Evolutionary conservation across 2,113 vertebrate species (phyloP).

Genomic region (Callipepla californica): DNA sequence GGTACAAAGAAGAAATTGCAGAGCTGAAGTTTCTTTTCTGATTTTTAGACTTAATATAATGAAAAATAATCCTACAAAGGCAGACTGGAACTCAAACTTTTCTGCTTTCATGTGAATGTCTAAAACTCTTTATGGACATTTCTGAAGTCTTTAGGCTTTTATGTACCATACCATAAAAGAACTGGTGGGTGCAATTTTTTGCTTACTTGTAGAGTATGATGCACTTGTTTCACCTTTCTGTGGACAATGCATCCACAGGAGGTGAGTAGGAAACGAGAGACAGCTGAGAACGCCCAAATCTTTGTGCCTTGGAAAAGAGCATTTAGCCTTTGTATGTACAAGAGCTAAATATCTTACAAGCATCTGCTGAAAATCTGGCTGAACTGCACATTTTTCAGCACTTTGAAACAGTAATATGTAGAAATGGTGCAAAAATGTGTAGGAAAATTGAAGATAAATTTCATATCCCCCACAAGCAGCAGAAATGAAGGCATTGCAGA

Average conservation of each 20-base stretch:
- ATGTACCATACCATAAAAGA: not conserved
- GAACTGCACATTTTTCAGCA: not conserved
- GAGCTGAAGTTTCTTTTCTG: not conserved
- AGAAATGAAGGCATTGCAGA: conserved; percentile 4
- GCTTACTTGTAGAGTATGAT: not conserved
- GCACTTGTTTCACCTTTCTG: not conserved
- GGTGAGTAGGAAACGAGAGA: not conserved
- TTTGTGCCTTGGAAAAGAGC: not conserved
- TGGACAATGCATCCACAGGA: not conserved
- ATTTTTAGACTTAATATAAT: not conserved
- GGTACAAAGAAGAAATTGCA: not conserved
- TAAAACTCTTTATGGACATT: not conserved
- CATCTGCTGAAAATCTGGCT: not conserved
- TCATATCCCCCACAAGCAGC: not conserved
- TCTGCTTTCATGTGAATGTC: not conserved
- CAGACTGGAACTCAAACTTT: not conserved
- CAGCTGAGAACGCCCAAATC: not conserved
- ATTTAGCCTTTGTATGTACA: not conserved
- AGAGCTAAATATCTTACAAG: not conserved
- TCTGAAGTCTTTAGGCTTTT: not conserved
- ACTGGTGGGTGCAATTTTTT: not conserved
- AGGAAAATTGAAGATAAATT: not conserved
- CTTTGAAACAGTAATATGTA: not conserved
- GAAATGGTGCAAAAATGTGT: not conserved
- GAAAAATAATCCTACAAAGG: not conserved